These are phyloP conservation scores for Chymomyza procnemis DNA, from an alignment of 2,888 invertebrate species.

Conservation along the genomic window DNA sequence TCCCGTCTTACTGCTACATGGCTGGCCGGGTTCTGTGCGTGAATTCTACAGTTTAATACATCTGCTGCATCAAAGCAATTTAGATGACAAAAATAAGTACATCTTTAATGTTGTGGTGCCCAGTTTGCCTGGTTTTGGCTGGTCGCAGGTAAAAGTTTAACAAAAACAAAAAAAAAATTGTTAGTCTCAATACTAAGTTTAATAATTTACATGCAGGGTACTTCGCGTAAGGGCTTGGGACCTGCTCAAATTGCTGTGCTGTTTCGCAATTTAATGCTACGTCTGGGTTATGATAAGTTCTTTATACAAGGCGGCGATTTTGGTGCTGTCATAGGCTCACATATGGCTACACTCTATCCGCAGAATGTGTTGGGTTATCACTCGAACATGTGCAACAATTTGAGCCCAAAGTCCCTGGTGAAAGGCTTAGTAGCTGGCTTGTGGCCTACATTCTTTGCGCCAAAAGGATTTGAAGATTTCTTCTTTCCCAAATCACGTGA, in stretches of 20 bases:
- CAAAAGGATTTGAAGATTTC: slow-evolving; percentile 79
- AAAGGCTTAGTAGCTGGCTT: slow-evolving; percentile 80
- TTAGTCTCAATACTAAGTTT: background rate
- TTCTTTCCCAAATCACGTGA: slow-evolving; percentile 79
- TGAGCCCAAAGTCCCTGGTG: slow-evolving; percentile 70
- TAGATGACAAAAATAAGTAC: slow-evolving; percentile 79
- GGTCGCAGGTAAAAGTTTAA: slow-evolving; percentile 73
- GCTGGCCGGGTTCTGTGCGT: slow-evolving; percentile 93
- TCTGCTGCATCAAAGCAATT: slow-evolving; percentile 79
- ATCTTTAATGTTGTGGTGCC: slow-evolving; percentile 82
- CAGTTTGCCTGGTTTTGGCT: slow-evolving; percentile 79
- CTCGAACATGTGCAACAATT: slow-evolving; percentile 81
- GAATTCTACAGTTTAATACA: slow-evolving; percentile 90
- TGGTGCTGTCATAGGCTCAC: slow-evolving; percentile 84
- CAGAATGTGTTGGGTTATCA: slow-evolving; percentile 81
- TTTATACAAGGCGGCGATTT: slow-evolving; percentile 90
- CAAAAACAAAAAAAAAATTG: background rate
- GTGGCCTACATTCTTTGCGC: slow-evolving; percentile 81
- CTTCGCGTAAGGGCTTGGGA: slow-evolving; percentile 71
- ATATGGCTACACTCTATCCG: slow-evolving; percentile 84
- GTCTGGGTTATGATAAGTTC: slow-evolving; percentile 83
- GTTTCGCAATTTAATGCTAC: slow-evolving; percentile 84
- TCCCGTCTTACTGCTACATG: slow-evolving; percentile 83
- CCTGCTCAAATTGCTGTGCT: slow-evolving; percentile 81
- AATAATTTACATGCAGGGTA: slow-evolving; percentile 72